phyloP scores from a whole-genome alignment of 2,888 invertebrate genomes.

The Phlogophora meticulosa region DNA sequence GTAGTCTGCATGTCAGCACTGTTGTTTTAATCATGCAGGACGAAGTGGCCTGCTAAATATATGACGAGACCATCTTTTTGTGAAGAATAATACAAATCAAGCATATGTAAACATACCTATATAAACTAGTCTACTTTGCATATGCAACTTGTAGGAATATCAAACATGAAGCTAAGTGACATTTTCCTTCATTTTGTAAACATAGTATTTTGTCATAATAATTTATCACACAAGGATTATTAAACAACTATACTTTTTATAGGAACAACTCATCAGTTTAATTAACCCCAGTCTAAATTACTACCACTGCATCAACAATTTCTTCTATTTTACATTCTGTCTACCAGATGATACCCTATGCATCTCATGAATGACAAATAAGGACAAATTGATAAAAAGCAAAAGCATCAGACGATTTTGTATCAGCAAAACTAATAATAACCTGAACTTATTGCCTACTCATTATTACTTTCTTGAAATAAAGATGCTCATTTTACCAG shows the following conservation, averaged over 20 bases:
- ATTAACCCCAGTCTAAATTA: not conserved
- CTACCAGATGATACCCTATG: not conserved
- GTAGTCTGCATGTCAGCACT: conserved; percentile 43
- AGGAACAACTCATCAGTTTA: not conserved
- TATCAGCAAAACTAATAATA: too few species aligned
- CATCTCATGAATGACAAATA: not conserved
- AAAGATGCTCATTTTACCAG: too few species aligned
- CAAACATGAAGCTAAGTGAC: conserved; percentile 16
- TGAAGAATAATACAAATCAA: conserved; percentile 30
- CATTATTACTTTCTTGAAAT: too few species aligned
- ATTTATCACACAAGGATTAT: not conserved
- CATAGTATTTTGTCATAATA: conserved; percentile 6
- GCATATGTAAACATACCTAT: conserved; percentile 46
- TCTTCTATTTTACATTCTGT: not conserved
- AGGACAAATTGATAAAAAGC: not conserved
- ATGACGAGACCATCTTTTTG: conserved; percentile 20
- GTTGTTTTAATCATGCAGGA: conserved; percentile 16
- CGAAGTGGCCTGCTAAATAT: conserved; percentile 16
- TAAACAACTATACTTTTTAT: too few species aligned
- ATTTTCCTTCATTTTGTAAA: conserved; percentile 22
- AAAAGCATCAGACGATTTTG: too few species aligned
- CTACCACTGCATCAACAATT: not conserved
- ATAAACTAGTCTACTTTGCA: not conserved
- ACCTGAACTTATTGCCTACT: too few species aligned
- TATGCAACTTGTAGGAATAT: conserved; percentile 32